A percentile compares a stretch with the other conserved stretches of the same genome.
These are phyloP conservation scores for Clarias pachynema DNA, from an alignment of 2,797 vertebrate genomes.

Conservation along the genomic window DNA sequence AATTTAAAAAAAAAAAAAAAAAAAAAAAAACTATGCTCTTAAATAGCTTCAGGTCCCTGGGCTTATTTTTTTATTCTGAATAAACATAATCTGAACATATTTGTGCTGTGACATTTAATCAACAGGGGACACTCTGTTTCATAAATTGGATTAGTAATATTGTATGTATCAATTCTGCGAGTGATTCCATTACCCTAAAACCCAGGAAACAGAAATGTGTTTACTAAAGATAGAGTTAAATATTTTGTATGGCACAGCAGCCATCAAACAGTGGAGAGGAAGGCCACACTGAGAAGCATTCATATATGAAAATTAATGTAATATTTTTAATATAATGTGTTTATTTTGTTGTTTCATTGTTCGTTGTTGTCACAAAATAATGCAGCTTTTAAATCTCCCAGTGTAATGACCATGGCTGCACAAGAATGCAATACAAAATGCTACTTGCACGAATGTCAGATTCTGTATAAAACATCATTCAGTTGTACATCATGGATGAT, in stretches of 20 bases:
- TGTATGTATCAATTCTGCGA: constrained; percentile 56
- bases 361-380: constrained; percentile 4
- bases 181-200: constrained; percentile 58
- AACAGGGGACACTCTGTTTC: constrained; percentile 64
- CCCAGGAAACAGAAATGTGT: constrained; percentile 49
- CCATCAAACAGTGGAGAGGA: constrained; percentile 32
- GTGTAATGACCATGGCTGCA: not conserved
- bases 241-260: constrained; percentile 42
- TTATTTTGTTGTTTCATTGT: not conserved
- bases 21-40: constrained; percentile 54
- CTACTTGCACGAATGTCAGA: not conserved
- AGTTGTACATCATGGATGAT: not conserved
- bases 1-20: not conserved
- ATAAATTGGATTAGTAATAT: constrained; percentile 67
- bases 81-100: constrained; percentile 70
- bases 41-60: constrained; percentile 49
- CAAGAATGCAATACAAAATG: constrained; percentile 9
- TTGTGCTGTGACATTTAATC: constrained; percentile 78
- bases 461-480: not conserved
- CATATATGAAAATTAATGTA: not conserved
- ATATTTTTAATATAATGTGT: constrained; percentile 18
- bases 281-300: constrained; percentile 33
- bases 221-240: constrained; percentile 53
- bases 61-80: constrained; percentile 59
- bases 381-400: not conserved